A percentile compares a stretch with the other conserved stretches of the same genome.
phyloP scores from a whole-genome alignment of 2,797 vertebrate species.

The Triplophysa bombifrons region DNA sequence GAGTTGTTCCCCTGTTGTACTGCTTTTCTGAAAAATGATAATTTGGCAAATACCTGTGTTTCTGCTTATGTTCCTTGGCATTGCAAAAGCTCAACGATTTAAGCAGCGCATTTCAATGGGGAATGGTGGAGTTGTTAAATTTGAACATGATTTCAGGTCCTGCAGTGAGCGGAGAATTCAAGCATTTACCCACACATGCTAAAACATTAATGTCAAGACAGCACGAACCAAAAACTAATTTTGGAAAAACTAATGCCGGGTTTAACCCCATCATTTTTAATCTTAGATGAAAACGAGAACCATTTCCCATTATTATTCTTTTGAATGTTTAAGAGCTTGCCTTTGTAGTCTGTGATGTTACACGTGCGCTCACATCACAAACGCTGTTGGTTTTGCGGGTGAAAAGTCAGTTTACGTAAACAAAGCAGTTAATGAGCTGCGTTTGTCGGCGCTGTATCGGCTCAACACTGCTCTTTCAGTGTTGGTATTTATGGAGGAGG shows the following conservation, averaged over 20 bases:
- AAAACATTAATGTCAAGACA: constrained; percentile 34
- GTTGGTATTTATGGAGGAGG: constrained; percentile 62
- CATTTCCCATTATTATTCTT: constrained; percentile 34
- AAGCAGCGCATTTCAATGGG: constrained; percentile 52
- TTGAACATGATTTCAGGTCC: constrained; percentile 47
- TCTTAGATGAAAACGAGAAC: constrained; percentile 48
- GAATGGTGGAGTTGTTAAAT: constrained; percentile 54
- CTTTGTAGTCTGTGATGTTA: constrained; percentile 51
- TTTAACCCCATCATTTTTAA: constrained; percentile 42
- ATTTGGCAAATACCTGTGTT: constrained; percentile 50
- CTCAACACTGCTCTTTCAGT: constrained; percentile 47
- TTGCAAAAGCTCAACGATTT: constrained; percentile 55
- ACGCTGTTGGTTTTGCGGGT: constrained; percentile 41
- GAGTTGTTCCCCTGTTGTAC: constrained; percentile 6
- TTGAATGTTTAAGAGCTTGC: constrained; percentile 43
- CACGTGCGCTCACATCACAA: constrained; percentile 24
- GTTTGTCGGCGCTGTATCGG: constrained; percentile 44
- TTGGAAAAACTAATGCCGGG: constrained; percentile 22
- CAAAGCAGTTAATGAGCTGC: constrained; percentile 58
- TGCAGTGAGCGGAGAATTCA: background rate
- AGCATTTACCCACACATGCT: background rate
- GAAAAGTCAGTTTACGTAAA: constrained; percentile 54
- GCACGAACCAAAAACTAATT: constrained; percentile 21
- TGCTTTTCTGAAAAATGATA: constrained; percentile 23
- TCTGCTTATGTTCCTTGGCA: constrained; percentile 53